A percentile compares a stretch with the other conserved stretches of the same genome.
These are phyloP conservation scores for Tetraodon nigroviridis DNA, from an alignment of 2,113 vertebrate genomes.

Conservation along the genomic window DNA sequence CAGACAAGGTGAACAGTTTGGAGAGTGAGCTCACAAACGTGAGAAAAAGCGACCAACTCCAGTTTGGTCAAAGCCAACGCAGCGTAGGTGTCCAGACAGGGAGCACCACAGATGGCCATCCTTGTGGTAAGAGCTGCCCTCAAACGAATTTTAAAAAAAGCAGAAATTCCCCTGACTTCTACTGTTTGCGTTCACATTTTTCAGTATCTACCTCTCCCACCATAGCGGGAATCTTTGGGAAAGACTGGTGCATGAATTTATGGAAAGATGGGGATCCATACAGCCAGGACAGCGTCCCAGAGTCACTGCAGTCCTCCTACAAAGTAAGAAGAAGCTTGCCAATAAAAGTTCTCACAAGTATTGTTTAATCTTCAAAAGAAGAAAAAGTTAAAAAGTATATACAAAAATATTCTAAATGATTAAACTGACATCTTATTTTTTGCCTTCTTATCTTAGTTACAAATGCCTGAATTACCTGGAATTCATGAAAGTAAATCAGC, in stretches of 20 bases:
- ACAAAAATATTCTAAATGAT: too few relatives aligned
- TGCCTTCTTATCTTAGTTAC: too few relatives aligned
- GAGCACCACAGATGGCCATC: conserved; percentile 23
- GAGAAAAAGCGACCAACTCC: conserved; percentile 23
- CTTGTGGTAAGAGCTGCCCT: conserved; percentile 19
- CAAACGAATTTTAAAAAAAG: not conserved
- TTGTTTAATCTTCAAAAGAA: too few relatives aligned
- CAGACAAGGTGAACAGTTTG: conserved; percentile 53
- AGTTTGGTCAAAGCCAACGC: conserved; percentile 33
- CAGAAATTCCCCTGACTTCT: not conserved
- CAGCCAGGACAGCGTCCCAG: conserved; percentile 13
- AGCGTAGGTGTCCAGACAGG: conserved; percentile 59
- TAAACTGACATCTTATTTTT: too few relatives aligned
- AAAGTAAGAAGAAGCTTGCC: conserved; percentile 22
- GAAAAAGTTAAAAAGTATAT: too few relatives aligned
- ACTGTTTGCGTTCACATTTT: not conserved
- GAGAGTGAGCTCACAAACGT: conserved; percentile 46
- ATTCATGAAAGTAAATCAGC: too few relatives aligned
- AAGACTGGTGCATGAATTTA: conserved; percentile 70
- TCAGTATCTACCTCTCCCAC: conserved; percentile 46
- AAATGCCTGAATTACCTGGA: not conserved
- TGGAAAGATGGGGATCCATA: conserved; percentile 61
- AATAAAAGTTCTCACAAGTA: too few relatives aligned
- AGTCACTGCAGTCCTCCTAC: conserved; percentile 19
- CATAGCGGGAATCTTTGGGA: conserved; percentile 70